Conservation (phyloP, 1,140 invertebrate species). For the Yoshiicerus persimilis region DNA sequence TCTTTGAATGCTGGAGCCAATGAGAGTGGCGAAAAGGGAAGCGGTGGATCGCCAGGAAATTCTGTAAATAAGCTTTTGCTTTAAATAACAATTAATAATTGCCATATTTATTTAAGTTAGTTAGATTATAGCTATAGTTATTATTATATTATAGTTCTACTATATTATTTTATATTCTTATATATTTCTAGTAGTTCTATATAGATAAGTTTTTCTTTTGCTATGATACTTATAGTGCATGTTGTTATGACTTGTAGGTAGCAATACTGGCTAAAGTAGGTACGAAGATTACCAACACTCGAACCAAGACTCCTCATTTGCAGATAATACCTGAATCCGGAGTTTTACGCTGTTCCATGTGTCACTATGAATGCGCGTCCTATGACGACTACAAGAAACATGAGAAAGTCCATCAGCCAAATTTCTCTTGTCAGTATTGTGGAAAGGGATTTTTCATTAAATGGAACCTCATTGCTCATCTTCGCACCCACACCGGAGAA, state of each 20-base stretch:
- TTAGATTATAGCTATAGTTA: no score
- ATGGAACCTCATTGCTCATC: conserved; percentile 53
- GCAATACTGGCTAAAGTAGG: conserved; percentile 49
- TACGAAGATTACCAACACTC: conserved; percentile 49
- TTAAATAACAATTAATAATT: neutral
- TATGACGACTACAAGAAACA: conserved; percentile 51
- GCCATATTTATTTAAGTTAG: neutral
- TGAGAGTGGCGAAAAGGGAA: neutral
- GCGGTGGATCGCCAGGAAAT: conserved; percentile 23
- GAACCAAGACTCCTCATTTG: conserved; percentile 49
- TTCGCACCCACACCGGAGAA: conserved; percentile 58
- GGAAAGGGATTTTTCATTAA: conserved; percentile 50
- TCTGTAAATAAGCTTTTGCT: conserved; percentile 22
- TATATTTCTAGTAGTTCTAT: neutral
- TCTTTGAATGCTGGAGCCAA: conserved; percentile 10
- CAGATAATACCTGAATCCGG: conserved; percentile 49
- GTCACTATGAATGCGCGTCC: conserved; percentile 49
- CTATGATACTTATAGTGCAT: neutral
- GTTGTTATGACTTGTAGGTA: conserved; percentile 36
- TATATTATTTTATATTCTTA: no score
- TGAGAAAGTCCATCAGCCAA: conserved; percentile 50
- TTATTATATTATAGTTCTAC: no score
- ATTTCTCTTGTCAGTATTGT: conserved; percentile 49
- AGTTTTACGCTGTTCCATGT: conserved; percentile 48
- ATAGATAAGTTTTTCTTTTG: neutral